These are phyloP conservation scores for Griposia aprilina DNA, from an alignment of 2,888 invertebrate species.

Conservation along the genomic window DNA sequence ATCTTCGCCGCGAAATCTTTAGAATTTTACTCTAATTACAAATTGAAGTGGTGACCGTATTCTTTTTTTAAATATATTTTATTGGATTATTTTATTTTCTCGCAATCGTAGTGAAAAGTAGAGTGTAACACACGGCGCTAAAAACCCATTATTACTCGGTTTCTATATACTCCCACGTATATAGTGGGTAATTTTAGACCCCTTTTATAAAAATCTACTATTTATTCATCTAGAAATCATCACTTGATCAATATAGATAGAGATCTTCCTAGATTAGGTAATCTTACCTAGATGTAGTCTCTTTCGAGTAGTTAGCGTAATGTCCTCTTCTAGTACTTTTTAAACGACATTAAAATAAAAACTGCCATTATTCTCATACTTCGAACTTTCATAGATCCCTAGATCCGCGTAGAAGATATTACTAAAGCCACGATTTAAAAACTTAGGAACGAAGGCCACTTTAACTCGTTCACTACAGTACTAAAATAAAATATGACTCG, in stretches of 20 bases:
- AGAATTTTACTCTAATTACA: too few species aligned
- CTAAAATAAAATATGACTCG: constrained; percentile 28
- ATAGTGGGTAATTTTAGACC: too few species aligned
- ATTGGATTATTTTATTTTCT: too few species aligned
- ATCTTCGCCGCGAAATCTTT: too few species aligned
- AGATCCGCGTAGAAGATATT: constrained; percentile 2
- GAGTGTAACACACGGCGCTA: too few species aligned
- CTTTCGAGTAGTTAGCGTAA: not conserved
- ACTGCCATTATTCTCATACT: not conserved
- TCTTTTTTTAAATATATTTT: too few species aligned
- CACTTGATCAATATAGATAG: not conserved
- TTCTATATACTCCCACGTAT: too few species aligned
- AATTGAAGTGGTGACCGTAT: too few species aligned
- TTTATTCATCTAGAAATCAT: not conserved
- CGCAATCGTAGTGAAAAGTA: too few species aligned
- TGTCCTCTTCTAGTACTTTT: constrained; percentile 1
- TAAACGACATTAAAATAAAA: constrained; percentile 8
- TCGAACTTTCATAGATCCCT: constrained; percentile 12
- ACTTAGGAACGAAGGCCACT: constrained; percentile 10
- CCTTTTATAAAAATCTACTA: too few species aligned
- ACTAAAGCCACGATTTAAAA: constrained; percentile 13
- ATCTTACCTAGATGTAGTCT: not conserved
- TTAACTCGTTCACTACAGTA: constrained; percentile 5
- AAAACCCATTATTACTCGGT: too few species aligned
- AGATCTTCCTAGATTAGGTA: not conserved